phyloP scores from a whole-genome alignment of 2,113 vertebrate genomes.

The Cervus canadensis region DNA sequence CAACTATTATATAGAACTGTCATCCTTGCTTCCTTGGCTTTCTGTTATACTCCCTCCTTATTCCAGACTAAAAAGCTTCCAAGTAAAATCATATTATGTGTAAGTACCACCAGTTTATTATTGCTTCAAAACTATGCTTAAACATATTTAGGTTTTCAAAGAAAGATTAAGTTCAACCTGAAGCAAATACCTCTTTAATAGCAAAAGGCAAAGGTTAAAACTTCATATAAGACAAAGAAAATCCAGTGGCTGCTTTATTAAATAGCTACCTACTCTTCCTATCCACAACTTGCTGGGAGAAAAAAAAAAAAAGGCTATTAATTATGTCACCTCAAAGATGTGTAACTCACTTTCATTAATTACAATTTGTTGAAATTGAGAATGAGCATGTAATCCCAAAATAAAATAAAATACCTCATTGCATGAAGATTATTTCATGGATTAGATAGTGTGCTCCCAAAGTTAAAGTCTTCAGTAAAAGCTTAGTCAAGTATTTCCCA shows the following conservation, averaged over 20 bases:
- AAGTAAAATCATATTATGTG: neutral
- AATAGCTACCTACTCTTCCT: neutral
- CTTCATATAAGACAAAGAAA: neutral
- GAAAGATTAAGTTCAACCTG: neutral
- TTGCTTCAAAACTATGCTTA: neutral
- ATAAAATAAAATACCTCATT: neutral
- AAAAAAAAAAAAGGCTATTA: neutral
- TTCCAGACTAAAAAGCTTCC: neutral
- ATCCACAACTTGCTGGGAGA: neutral
- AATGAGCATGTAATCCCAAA: neutral
- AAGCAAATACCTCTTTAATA: neutral
- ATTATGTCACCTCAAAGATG: neutral
- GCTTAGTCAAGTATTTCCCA: neutral
- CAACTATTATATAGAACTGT: neutral
- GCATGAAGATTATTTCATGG: neutral
- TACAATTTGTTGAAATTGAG: conserved; percentile 15
- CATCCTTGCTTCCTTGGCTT: neutral
- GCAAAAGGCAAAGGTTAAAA: neutral
- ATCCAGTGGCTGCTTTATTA: neutral
- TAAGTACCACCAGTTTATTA: neutral
- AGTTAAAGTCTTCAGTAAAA: neutral
- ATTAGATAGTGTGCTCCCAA: neutral
- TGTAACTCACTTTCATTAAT: neutral
- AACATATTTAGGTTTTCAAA: neutral
- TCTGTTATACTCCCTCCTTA: neutral